Evolutionary conservation across 2,113 vertebrate genomes (phyloP), one percentile per base, ranked within the genome.

Genomic region (Hippolais icterina): DNA sequence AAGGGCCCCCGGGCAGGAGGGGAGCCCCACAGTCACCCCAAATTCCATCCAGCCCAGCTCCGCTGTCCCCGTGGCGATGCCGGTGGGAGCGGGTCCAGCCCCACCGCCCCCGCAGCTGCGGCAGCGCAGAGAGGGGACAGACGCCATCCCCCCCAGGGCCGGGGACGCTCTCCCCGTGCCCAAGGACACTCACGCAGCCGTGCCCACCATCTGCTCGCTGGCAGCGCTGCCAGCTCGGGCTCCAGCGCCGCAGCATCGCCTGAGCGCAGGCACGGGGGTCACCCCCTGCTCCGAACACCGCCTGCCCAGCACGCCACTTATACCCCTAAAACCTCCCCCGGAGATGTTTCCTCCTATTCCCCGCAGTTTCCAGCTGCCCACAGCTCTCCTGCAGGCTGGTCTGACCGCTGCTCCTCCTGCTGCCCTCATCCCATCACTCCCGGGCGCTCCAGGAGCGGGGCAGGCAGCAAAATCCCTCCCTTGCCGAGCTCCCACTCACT

Each of bases 251-350:
- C 9, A 0, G 24, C 91, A 24, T 5, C 1, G 28, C 89, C 76
- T 0, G 2, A 7, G 8, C 1, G 0, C n/a, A 0, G 44, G 70
- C 68, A 33, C 1, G 1, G 68, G 84, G 82, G 63, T 37, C 70
- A 5, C 44, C 39, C 46, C 1, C 49, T 2, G 9, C 12, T 6
- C 37, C 37, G 1, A 8, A 5, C 2, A 0, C 24, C 19, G 5
- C 72, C 33, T 11, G 5, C 35, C 64, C 2, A 5, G 49, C 14
- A 0, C 41, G 3, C 27, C 12, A 0, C 56, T 11, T 0, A 2
- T 25, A 14, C 10, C 15, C 14, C 85, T 1, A 5, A 17, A 49
- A 11, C 0, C 25, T 2, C 25, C 19, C 33, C 1, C 2, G n/a
- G 54, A 1, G 15, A 2, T 1, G 13, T 4, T 41, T 31, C 27